phyloP scores from a whole-genome alignment of 1,140 invertebrate genomes.

The Drosophila sechellia region DNA sequence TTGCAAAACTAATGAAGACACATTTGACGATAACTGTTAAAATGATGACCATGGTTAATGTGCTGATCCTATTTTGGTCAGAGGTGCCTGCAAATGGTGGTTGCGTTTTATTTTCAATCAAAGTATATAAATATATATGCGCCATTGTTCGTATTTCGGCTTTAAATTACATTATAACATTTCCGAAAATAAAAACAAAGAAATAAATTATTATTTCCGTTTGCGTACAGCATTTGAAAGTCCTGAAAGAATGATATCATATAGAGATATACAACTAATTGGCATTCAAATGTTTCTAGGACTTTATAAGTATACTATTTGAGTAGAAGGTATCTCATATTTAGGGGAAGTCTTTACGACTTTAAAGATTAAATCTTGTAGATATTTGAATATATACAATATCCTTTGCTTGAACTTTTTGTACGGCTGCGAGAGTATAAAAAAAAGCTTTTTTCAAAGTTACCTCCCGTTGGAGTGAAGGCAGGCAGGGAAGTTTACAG shows the following conservation, averaged over 20 bases:
- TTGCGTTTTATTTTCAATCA: conserved; percentile 68
- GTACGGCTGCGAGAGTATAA: conserved; percentile 7
- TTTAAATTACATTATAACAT: conserved; percentile 15
- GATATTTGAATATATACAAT: not conserved
- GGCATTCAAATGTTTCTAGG: no score
- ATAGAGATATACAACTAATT: no score
- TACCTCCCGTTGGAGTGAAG: not conserved
- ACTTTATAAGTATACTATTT: no score
- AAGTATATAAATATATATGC: conserved; percentile 43
- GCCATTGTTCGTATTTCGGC: conserved; percentile 20
- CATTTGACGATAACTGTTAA: conserved; percentile 95
- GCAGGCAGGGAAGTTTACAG: not conserved
- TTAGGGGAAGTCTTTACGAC: not conserved
- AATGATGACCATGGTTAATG: conserved; percentile 95
- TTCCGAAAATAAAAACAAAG: conserved; percentile 4
- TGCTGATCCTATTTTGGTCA: conserved; percentile 92
- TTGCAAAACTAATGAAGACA: conserved; percentile 97
- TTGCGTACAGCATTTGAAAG: conserved; percentile 3
- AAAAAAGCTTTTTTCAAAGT: not conserved
- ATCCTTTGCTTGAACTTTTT: not conserved
- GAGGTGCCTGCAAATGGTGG: conserved; percentile 88
- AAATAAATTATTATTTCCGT: not conserved
- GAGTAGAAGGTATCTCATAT: no score
- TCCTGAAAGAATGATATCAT: not conserved
- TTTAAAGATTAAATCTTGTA: not conserved